Evolutionary conservation across 2,888 invertebrate species (phyloP), one percentile per base, ranked within the genome.

Genomic region (Cremastinae sp.): DNA sequence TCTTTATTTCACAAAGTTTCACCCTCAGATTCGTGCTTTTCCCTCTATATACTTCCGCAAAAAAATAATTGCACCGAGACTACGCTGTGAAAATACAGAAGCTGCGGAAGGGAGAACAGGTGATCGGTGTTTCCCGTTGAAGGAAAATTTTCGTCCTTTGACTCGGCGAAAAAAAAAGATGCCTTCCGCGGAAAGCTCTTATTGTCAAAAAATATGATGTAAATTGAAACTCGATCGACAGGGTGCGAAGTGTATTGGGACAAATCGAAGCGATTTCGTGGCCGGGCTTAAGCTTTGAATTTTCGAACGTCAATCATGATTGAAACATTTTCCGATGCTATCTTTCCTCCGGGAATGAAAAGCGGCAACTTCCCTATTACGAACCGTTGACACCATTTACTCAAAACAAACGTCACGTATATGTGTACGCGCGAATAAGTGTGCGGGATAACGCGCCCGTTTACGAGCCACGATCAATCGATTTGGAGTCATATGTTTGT

Each of bases 361-460:
- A 20, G 20, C 9, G 47, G 10, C 12, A 20, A 14, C 47, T 14
- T 12, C 28, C 12, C 45, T 58, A 59, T 69, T 45, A 64, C 47
- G 64, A 58, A 51, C 43, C 56, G 41, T 53, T 58, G 62, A 64
- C 10, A 34, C 56, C 56, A 51, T 72, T 75, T 68, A 18, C 10
- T 38, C 45, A 38, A 53, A 72, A 56, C 51, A 51, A 72, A 72
- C 51, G 43, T 68, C 56, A 62, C 49, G 66, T 68, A 56, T 54
- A 28, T 49, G 49, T 28, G 14, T 49, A 56, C 36, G 28, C 20
- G 5, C 1, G 18, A 38, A 28, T 16, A 38, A 49, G 53, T 68
- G 12, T 49, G 28, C 47, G 36, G 53, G 47, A 54, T 73, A 66
- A 45, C 12, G 43, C 28, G 22, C 18, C 56, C 59, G 51, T 59